Conservation (phyloP, 2,888 invertebrate genomes). For the Colletes collaris region DNA sequence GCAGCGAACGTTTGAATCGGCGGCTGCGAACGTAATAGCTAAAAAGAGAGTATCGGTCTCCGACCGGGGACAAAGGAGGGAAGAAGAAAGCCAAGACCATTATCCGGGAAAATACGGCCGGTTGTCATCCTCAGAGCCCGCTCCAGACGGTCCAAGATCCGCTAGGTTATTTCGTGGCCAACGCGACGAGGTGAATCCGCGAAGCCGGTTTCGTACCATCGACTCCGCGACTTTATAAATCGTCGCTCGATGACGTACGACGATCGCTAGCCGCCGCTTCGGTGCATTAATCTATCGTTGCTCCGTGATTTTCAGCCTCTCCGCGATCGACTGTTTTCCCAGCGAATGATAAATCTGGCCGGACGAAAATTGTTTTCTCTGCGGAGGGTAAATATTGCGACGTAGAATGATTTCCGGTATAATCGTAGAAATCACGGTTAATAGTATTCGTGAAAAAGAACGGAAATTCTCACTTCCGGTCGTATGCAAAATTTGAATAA, state of each 20-base stretch:
- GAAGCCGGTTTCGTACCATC: background rate
- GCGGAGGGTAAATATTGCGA: slow-evolving; percentile 27
- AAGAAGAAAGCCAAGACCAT: slow-evolving; percentile 68
- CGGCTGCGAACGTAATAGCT: slow-evolving; percentile 54
- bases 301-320: background rate
- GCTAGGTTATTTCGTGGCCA: slow-evolving; percentile 40
- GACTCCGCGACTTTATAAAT: slow-evolving; percentile 7
- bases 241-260: background rate
- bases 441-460: no score
- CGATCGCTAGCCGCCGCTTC: no score
- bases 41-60: slow-evolving; percentile 51
- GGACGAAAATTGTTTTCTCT: slow-evolving; percentile 28
- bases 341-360: slow-evolving; percentile 16
- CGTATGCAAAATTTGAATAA: no score
- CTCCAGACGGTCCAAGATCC: slow-evolving; percentile 52
- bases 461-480: no score
- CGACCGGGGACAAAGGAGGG: slow-evolving; percentile 45
- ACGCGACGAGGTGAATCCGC: background rate
- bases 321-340: slow-evolving; percentile 21
- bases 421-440: no score
- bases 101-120: slow-evolving; percentile 74
- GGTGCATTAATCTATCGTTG: slow-evolving; percentile 8
- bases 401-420: background rate
- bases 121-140: slow-evolving; percentile 70
- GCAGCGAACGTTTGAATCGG: slow-evolving; percentile 59